phyloP scores from a whole-genome alignment of 2,888 invertebrate species.

The Cloeon dipterum region DNA sequence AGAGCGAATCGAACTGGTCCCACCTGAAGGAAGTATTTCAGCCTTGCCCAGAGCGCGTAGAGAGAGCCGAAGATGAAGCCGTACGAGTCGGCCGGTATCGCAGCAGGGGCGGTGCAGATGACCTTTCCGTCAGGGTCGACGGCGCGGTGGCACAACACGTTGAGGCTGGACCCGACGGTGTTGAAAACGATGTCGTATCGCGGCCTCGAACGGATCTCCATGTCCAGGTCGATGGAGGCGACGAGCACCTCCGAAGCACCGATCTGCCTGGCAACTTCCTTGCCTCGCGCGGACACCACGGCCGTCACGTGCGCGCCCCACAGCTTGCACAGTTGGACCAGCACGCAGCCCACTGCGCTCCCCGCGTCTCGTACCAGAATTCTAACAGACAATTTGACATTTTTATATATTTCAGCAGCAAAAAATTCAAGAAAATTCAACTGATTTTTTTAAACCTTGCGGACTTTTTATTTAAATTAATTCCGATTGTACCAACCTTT shows the following conservation, averaged over 20 bases:
- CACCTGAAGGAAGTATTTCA: constrained; percentile 8
- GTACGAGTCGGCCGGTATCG: constrained; percentile 24
- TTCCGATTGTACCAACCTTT: constrained; percentile 18
- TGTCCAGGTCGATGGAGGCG: background rate
- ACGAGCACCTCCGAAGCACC: constrained; percentile 28
- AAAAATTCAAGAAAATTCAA: no score
- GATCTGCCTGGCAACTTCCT: constrained; percentile 28
- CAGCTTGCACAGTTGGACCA: constrained; percentile 28
- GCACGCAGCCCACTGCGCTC: constrained; percentile 31
- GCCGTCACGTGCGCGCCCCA: constrained; percentile 31
- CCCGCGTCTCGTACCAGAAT: constrained; percentile 30
- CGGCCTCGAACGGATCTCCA: constrained; percentile 7
- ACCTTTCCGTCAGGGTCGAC: constrained; percentile 17
- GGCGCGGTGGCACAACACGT: constrained; percentile 12
- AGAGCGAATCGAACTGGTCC: background rate
- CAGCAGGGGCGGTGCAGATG: constrained; percentile 24
- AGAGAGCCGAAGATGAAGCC: constrained; percentile 23
- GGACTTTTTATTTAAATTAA: background rate
- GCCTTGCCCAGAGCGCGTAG: constrained; percentile 20
- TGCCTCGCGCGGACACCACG: constrained; percentile 20
- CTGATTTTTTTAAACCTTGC: no score
- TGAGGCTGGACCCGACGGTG: constrained; percentile 18
- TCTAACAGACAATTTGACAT: constrained; percentile 14
- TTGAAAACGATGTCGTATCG: constrained; percentile 23
- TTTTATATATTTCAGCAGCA: no score